Conservation (phyloP, 2,888 invertebrate genomes). For the Amphiduros pacificus region DNA sequence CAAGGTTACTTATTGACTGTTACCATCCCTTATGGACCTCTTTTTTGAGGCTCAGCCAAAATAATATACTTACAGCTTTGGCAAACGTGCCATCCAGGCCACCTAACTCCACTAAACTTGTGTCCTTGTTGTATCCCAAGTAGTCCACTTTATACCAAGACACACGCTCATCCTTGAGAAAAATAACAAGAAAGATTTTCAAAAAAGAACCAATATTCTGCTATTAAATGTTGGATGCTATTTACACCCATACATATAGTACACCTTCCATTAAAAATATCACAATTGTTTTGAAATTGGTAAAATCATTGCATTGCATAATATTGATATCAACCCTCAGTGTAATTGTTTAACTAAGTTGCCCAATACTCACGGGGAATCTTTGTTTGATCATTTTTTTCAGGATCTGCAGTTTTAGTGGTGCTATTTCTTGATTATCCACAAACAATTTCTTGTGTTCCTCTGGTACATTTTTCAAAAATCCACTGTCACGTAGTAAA, state of each 20-base stretch:
- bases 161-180: conserved; percentile 43
- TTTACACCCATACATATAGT: too few species aligned
- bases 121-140: conserved; percentile 41
- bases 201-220: not conserved
- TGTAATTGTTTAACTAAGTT: too few species aligned
- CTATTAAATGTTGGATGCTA: too few species aligned
- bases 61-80: conserved; percentile 45
- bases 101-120: conserved; percentile 36
- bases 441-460: conserved; percentile 9
- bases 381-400: conserved; percentile 10
- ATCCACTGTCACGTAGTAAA: conserved; percentile 5
- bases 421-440: conserved; percentile 6
- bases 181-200: not conserved
- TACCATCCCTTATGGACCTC: too few species aligned
- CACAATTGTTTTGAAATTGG: too few species aligned
- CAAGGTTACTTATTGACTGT: too few species aligned
- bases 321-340: too few species aligned
- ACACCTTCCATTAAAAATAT: too few species aligned
- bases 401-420: conserved; percentile 1
- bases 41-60: too few species aligned
- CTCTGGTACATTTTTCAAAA: conserved; percentile 15
- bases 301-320: too few species aligned
- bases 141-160: conserved; percentile 44
- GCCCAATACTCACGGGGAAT: conserved; percentile 19
- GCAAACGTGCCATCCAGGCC: conserved; percentile 42